A percentile compares a stretch with the other conserved stretches of the same genome.
Conservation (phyloP, 2,888 invertebrate species). For the Podabrus alpinus region DNA sequence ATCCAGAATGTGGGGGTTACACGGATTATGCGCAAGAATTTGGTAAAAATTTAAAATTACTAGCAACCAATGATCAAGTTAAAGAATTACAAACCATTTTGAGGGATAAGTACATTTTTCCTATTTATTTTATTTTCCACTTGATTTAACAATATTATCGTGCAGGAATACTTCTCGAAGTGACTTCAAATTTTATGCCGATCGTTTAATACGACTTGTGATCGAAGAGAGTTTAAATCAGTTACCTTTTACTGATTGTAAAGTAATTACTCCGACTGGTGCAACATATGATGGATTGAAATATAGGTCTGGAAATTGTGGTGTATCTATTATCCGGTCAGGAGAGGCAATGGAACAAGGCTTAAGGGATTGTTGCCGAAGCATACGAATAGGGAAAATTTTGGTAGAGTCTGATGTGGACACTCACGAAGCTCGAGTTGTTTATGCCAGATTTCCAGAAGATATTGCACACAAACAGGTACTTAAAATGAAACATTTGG, state of each 20-base stretch:
- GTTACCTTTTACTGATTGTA: slow-evolving; percentile 88
- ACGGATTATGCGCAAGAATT: slow-evolving; percentile 57
- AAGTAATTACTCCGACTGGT: slow-evolving; percentile 92
- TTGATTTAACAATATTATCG: slow-evolving; percentile 38
- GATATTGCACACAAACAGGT: slow-evolving; percentile 83
- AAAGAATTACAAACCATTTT: slow-evolving; percentile 85
- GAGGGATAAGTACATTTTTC: slow-evolving; percentile 75
- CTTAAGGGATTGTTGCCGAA: slow-evolving; percentile 94
- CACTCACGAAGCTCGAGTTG: slow-evolving; percentile 94
- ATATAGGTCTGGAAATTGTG: slow-evolving; percentile 97
- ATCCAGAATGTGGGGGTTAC: slow-evolving; percentile 46
- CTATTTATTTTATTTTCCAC: background rate
- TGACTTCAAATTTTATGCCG: slow-evolving; percentile 99
- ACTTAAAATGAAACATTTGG: slow-evolving; percentile 3
- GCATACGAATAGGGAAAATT: slow-evolving; percentile 98
- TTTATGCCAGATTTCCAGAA: slow-evolving; percentile 96
- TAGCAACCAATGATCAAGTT: slow-evolving; percentile 78
- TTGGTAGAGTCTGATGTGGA: slow-evolving; percentile 95
- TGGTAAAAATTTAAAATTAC: slow-evolving; percentile 70
- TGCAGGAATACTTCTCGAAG: slow-evolving; percentile 86
- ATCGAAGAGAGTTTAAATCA: slow-evolving; percentile 98
- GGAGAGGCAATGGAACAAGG: slow-evolving; percentile 68
- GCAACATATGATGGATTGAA: slow-evolving; percentile 89
- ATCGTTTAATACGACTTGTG: slow-evolving; percentile 93
- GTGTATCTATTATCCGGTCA: slow-evolving; percentile 93